These are phyloP conservation scores for Chelonoidis abingdonii DNA, from an alignment of 2,113 vertebrate species.

Conservation along the genomic window DNA sequence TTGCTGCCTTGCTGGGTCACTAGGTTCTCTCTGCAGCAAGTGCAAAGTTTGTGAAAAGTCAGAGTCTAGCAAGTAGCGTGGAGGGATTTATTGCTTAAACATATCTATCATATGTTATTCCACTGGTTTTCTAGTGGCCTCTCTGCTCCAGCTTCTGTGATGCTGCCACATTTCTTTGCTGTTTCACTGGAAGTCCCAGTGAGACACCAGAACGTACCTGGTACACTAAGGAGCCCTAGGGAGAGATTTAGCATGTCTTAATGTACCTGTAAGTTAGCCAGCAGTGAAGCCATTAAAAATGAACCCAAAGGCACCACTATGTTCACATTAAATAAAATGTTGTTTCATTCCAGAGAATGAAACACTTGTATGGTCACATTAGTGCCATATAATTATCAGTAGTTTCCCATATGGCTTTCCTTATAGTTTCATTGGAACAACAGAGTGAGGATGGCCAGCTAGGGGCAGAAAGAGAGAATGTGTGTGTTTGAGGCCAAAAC, in stretches of 20 bases:
- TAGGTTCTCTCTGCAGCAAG: background rate
- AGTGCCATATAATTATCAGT: background rate
- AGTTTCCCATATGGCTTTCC: background rate
- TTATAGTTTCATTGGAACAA: background rate
- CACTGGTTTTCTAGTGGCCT: background rate
- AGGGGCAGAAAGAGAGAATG: background rate
- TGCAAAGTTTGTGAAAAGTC: background rate
- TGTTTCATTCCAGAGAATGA: background rate
- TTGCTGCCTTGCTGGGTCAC: background rate
- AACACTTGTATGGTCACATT: background rate
- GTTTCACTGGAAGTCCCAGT: background rate
- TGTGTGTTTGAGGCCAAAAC: background rate
- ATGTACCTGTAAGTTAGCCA: background rate
- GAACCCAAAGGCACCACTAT: background rate
- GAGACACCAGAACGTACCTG: accelerated
- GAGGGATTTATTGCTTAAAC: background rate
- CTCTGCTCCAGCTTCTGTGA: background rate
- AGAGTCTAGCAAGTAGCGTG: background rate
- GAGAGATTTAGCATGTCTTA: background rate
- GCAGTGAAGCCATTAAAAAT: background rate
- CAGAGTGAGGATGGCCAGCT: background rate
- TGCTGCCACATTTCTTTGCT: background rate
- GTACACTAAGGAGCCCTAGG: background rate
- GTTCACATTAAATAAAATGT: background rate
- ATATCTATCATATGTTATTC: background rate